phyloP scores from a whole-genome alignment of 2,113 vertebrate species.

The Piliocolobus tephrosceles region DNA sequence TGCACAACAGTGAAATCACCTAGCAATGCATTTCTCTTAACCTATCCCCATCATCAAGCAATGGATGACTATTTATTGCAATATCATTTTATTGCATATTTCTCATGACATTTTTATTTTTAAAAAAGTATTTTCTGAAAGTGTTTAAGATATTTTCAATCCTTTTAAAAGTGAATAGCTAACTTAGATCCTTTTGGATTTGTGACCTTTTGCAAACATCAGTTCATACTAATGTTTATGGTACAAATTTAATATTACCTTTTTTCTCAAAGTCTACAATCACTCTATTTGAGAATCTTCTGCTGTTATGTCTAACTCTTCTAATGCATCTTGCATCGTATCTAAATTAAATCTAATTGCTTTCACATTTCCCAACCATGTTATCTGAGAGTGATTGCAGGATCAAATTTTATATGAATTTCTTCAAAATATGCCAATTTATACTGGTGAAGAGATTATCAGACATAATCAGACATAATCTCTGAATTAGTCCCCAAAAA shows the following conservation, averaged over 20 bases:
- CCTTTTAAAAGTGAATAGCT: neutral
- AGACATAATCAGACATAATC: neutral
- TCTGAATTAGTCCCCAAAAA: neutral
- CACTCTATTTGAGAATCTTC: neutral
- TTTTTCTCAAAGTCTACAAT: constrained; percentile 23
- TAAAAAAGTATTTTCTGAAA: neutral
- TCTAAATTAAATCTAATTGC: constrained; percentile 65
- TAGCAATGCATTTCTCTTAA: neutral
- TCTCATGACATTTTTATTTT: constrained; percentile 10
- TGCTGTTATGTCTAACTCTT: neutral
- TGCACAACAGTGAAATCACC: neutral
- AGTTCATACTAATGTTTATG: neutral
- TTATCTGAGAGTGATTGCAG: constrained; percentile 39
- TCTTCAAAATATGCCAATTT: constrained; percentile 18
- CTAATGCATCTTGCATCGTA: neutral
- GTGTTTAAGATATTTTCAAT: neutral
- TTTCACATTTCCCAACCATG: constrained; percentile 5
- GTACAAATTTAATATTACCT: neutral
- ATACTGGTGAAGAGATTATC: neutral
- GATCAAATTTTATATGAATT: constrained; percentile 39
- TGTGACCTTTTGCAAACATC: constrained; percentile 28
- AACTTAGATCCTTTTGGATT: neutral
- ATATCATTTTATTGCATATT: neutral
- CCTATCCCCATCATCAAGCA: neutral
- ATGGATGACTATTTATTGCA: neutral